These are phyloP conservation scores for Hylomyscus alleni DNA, from an alignment of 2,797 vertebrate genomes.

Conservation along the genomic window DNA sequence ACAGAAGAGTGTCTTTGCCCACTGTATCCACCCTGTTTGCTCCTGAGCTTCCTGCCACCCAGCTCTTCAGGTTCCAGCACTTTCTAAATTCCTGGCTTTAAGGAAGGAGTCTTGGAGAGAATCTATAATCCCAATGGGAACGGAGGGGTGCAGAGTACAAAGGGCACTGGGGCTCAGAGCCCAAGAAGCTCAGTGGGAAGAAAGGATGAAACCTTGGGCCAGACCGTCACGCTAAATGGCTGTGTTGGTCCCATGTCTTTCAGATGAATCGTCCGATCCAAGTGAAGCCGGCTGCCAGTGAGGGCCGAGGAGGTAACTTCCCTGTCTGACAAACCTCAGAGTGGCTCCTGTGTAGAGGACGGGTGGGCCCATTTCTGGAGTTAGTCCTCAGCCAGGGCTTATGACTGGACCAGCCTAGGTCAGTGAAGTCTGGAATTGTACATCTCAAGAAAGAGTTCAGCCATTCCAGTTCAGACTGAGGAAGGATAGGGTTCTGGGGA, in stretches of 20 bases:
- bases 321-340: conserved; percentile 53
- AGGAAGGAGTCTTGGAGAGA: conserved; percentile 52
- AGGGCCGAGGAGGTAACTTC: conserved; percentile 92
- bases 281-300: conserved; percentile 92
- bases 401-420: neutral
- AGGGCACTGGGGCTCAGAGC: neutral
- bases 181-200: neutral
- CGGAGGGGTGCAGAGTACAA: neutral
- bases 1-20: conserved; percentile 29
- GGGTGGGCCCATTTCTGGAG: conserved; percentile 1
- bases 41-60: neutral
- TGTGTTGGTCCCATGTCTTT: conserved; percentile 83
- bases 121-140: neutral
- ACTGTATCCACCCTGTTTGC: neutral
- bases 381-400: neutral
- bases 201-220: neutral
- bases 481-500: neutral
- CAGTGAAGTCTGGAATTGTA: neutral
- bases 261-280: conserved; percentile 93
- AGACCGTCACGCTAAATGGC: neutral
- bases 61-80: conserved; percentile 17
- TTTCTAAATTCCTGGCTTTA: conserved; percentile 47
- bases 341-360: neutral
- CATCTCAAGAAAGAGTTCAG: neutral
- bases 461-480: neutral